A percentile compares a stretch with the other conserved stretches of the same genome.
phyloP scores from a whole-genome alignment of 1,140 invertebrate species.

The Papilio xuthus region DNA sequence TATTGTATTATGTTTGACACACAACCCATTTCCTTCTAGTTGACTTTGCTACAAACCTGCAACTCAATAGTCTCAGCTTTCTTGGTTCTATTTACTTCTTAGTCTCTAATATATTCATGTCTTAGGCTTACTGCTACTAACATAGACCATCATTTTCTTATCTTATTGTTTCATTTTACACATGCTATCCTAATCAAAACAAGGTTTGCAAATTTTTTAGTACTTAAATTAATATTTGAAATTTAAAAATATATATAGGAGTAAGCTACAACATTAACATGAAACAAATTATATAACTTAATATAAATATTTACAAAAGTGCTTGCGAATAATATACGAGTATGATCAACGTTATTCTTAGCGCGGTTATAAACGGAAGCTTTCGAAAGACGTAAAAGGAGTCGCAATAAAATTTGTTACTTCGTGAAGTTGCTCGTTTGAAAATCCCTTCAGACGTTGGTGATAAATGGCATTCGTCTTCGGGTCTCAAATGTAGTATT shows the following conservation, averaged over 20 bases:
- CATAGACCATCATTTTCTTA: too few species aligned
- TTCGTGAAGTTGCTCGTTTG: constrained; percentile 11
- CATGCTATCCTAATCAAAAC: too few species aligned
- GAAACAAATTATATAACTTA: not conserved
- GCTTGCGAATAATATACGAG: not conserved
- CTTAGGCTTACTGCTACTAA: too few species aligned
- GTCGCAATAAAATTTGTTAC: constrained; percentile 37
- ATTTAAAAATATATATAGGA: not conserved
- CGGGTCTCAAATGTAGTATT: constrained; percentile 23
- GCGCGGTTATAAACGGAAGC: not conserved
- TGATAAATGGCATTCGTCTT: constrained; percentile 30
- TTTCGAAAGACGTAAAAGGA: constrained; percentile 20
- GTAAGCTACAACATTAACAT: not conserved
- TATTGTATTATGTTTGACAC: not conserved
- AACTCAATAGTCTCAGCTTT: too few species aligned
- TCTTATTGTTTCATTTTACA: too few species aligned
- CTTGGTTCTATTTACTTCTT: too few species aligned
- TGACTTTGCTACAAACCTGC: not conserved
- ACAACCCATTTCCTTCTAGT: not conserved
- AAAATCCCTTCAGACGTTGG: constrained; percentile 35
- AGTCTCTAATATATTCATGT: too few species aligned
- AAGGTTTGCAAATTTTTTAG: too few species aligned
- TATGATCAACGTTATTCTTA: not conserved
- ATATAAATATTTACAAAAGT: not conserved
- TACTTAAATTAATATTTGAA: not conserved